Percentiles rank a stretch among this genome's conserved stretches.
Evolutionary conservation across 2,113 vertebrate species (phyloP).

Genomic region (Pipra filicauda): DNA sequence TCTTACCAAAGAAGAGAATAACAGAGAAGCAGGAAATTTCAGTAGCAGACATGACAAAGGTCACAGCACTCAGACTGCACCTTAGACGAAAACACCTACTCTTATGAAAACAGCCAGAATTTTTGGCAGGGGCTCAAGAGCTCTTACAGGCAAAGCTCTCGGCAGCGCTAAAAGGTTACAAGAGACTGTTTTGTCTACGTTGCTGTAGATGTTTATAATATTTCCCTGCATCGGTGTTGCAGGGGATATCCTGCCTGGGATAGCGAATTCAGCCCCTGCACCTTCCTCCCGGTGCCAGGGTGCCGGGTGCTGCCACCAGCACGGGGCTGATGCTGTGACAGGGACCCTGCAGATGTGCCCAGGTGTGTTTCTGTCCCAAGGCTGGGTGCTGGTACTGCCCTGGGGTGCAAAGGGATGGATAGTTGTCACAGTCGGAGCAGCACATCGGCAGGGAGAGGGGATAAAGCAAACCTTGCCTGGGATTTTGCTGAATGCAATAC

Average conservation of each 20-base stretch:
- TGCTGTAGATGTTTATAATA: conserved; percentile 66
- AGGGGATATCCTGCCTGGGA: not conserved
- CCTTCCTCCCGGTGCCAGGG: rapidly evolving
- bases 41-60: conserved; percentile 78
- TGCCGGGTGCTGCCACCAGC: not conserved
- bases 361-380: not conserved
- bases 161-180: conserved; percentile 53
- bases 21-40: conserved; percentile 81
- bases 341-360: not conserved
- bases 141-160: conserved; percentile 65
- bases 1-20: conserved; percentile 76
- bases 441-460: not conserved
- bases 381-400: not conserved
- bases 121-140: conserved; percentile 62
- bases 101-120: conserved; percentile 66
- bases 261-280: not conserved
- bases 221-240: not conserved
- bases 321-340: rapidly evolving
- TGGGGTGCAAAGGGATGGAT: not conserved
- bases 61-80: conserved; percentile 68
- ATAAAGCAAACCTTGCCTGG: not conserved
- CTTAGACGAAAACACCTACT: conserved; percentile 74
- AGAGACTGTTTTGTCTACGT: conserved; percentile 77
- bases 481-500: not conserved
- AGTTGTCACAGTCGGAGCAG: not conserved